Evolutionary conservation across 2,888 invertebrate genomes (phyloP).

Genomic region (Chamaedrilus cognettii): DNA sequence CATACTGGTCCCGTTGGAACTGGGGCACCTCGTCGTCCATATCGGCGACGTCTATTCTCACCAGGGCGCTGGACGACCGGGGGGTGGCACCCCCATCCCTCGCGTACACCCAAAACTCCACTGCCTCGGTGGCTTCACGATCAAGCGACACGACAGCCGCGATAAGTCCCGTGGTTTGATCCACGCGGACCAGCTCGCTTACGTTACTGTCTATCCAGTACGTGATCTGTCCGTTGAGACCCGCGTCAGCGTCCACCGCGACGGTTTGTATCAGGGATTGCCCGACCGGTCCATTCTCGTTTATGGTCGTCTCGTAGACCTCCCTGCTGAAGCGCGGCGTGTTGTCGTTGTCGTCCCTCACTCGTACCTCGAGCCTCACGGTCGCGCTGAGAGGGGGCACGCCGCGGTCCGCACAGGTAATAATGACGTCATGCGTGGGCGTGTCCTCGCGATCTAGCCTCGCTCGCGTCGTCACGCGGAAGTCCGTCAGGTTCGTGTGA

Average conservation of each 20-base stretch:
- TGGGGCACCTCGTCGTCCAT: slow-evolving; percentile 24
- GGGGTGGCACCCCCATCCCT: slow-evolving; percentile 28
- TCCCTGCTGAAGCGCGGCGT: slow-evolving; percentile 89
- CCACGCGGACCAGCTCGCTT: slow-evolving; percentile 14
- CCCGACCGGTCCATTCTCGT: slow-evolving; percentile 80
- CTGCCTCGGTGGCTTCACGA: slow-evolving; percentile 24
- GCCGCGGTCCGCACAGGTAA: slow-evolving; percentile 71
- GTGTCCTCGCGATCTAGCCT: slow-evolving; percentile 46
- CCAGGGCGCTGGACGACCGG: slow-evolving; percentile 17
- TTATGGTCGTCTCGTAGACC: slow-evolving; percentile 76
- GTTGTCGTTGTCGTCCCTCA: slow-evolving; percentile 94
- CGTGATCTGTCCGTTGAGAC: slow-evolving; percentile 84
- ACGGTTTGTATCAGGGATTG: slow-evolving; percentile 67
- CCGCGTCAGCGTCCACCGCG: slow-evolving; percentile 89
- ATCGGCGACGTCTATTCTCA: slow-evolving; percentile 17
- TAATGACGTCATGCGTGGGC: slow-evolving; percentile 51
- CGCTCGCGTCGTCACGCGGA: slow-evolving; percentile 60
- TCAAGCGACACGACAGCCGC: slow-evolving; percentile 24
- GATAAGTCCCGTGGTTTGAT: slow-evolving; percentile 24
- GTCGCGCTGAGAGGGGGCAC: slow-evolving; percentile 74
- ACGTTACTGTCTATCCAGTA: slow-evolving; percentile 87
- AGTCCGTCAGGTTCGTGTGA: slow-evolving; percentile 45
- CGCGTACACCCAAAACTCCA: slow-evolving; percentile 29
- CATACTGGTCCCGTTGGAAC: slow-evolving; percentile 18
- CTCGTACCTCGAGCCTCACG: slow-evolving; percentile 58